Percentiles rank a stretch among this genome's conserved stretches.
Evolutionary conservation across 2,113 vertebrate species (phyloP).

Genomic region (Dipodomys stephensi): DNA sequence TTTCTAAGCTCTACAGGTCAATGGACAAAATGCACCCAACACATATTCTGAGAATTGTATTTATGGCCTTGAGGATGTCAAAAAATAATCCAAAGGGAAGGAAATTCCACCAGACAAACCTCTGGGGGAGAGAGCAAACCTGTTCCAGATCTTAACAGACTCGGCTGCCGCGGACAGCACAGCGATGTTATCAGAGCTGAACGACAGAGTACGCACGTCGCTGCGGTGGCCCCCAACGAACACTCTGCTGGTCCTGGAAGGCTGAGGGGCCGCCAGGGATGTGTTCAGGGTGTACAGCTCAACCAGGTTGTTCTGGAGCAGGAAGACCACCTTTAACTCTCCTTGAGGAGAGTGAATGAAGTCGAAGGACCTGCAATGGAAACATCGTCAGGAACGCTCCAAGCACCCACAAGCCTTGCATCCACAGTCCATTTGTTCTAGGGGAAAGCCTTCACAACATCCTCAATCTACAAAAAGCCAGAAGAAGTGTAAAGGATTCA

Average conservation of each 20-base stretch:
- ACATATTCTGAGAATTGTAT: background rate
- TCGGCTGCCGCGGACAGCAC: slow-evolving; percentile 96
- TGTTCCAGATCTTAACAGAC: slow-evolving; percentile 98
- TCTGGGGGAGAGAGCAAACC: slow-evolving; percentile 83
- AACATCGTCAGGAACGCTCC: background rate
- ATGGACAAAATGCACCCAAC: background rate
- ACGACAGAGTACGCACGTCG: slow-evolving; percentile 94
- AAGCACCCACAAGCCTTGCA: too few species aligned
- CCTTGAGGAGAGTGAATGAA: slow-evolving; percentile 90
- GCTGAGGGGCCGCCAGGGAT: slow-evolving; percentile 79
- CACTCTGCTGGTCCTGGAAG: slow-evolving; percentile 88
- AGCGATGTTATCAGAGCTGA: slow-evolving; percentile 98
- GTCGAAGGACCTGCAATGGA: slow-evolving; percentile 91
- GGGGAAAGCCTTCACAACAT: background rate
- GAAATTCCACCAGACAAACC: background rate
- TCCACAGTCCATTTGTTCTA: background rate
- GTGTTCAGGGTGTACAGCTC: slow-evolving; percentile 90
- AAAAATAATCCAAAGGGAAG: background rate
- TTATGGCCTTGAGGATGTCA: background rate
- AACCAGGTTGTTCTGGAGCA: slow-evolving; percentile 96
- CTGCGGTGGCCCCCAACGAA: slow-evolving; percentile 94
- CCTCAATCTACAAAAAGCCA: background rate
- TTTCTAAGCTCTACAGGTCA: background rate
- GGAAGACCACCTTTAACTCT: slow-evolving; percentile 92
- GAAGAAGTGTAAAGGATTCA: background rate